Conservation (phyloP, 2,113 vertebrate species). For the Lasiurus borealis region DNA sequence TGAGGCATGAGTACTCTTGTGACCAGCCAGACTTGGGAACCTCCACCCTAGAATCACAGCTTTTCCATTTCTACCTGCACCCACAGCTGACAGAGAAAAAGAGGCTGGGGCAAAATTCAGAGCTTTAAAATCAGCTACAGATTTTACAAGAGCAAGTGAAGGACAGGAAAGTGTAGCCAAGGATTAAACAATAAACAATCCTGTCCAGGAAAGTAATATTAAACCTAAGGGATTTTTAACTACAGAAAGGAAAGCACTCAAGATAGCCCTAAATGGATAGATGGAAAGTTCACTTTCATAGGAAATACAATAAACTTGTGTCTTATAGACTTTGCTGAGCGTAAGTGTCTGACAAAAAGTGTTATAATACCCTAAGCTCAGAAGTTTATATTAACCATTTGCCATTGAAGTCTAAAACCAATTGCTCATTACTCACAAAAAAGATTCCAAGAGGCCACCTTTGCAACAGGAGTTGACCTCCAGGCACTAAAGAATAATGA, state of each 20-base stretch:
- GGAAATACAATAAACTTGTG: conserved; percentile 7
- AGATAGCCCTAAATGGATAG: background rate
- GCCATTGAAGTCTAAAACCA: conserved; percentile 33
- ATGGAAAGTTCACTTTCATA: conserved; percentile 33
- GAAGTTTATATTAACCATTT: conserved; percentile 49
- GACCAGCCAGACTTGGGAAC: background rate
- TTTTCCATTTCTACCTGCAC: background rate
- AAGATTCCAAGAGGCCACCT: conserved; percentile 44
- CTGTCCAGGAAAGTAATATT: background rate
- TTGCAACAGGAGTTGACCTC: conserved; percentile 5
- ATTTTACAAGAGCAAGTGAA: conserved; percentile 38
- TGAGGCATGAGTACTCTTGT: background rate
- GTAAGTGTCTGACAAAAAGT: conserved; percentile 37
- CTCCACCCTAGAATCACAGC: background rate
- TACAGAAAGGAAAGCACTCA: conserved; percentile 44
- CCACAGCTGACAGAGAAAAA: background rate
- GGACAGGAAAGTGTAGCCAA: background rate
- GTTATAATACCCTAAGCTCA: conserved; percentile 52
- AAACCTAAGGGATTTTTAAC: conserved; percentile 61
- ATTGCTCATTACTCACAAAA: conserved; percentile 52
- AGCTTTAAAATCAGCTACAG: background rate
- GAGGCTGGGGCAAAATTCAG: background rate
- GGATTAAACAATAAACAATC: conserved; percentile 54
- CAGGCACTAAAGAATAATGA: conserved; percentile 22
- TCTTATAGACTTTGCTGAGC: background rate